Conservation (phyloP, 1,140 invertebrate genomes). For the Callitettix versicolor region DNA sequence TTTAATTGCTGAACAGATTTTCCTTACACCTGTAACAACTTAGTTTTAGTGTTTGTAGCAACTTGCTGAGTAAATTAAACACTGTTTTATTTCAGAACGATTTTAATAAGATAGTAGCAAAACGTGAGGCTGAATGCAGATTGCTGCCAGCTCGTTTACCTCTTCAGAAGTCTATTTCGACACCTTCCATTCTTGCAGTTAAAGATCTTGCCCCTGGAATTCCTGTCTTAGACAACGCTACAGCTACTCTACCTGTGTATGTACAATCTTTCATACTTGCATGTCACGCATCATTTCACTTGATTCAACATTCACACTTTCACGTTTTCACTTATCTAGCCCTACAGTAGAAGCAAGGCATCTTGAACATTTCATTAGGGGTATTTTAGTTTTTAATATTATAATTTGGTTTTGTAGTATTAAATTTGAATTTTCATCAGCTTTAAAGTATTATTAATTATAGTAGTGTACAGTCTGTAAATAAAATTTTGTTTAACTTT, state of each 20-base stretch:
- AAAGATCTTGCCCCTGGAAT: conserved; percentile 37
- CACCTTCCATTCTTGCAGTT: conserved; percentile 72
- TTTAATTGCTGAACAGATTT: too few species aligned
- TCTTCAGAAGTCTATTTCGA: conserved; percentile 82
- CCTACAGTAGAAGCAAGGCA: too few species aligned
- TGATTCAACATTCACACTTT: not conserved
- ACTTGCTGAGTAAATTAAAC: conserved; percentile 6
- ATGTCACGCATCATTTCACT: not conserved
- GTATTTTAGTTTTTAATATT: too few species aligned
- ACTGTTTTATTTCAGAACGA: conserved; percentile 37
- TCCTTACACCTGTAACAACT: not conserved
- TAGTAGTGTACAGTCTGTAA: too few species aligned
- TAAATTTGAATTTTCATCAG: too few species aligned
- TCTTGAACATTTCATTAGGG: too few species aligned
- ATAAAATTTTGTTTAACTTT: too few species aligned
- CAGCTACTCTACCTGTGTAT: conserved; percentile 37
- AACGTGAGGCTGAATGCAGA: conserved; percentile 46
- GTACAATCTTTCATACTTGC: conserved; percentile 18
- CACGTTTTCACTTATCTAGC: not conserved
- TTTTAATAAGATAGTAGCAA: conserved; percentile 45
- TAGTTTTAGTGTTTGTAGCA: conserved; percentile 19
- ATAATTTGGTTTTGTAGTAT: too few species aligned
- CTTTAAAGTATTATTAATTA: too few species aligned
- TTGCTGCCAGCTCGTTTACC: conserved; percentile 60
- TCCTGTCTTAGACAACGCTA: conserved; percentile 24